A percentile compares a stretch with the other conserved stretches of the same genome.
phyloP scores from a whole-genome alignment of 2,113 vertebrate species.

The Cavia aperea region DNA sequence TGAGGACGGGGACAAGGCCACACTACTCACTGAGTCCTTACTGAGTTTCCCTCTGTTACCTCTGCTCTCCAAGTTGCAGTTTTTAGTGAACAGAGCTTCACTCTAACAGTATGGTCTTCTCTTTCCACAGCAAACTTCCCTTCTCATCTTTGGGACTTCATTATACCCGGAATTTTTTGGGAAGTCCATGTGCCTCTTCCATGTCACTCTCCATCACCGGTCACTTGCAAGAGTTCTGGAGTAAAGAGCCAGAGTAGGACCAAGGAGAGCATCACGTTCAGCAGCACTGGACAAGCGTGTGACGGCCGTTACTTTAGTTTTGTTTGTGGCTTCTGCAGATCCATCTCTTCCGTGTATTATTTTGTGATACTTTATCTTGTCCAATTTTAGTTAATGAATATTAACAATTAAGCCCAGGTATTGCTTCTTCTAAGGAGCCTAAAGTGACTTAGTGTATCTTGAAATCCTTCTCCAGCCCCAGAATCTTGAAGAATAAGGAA shows the following conservation, averaged over 20 bases:
- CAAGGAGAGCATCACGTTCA: background rate
- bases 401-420: background rate
- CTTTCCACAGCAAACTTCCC: background rate
- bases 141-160: background rate
- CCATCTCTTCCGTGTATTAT: background rate
- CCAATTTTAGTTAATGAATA: slow-evolving; percentile 10
- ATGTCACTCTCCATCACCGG: background rate
- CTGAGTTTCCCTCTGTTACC: background rate
- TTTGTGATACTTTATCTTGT: slow-evolving; percentile 9
- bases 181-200: background rate
- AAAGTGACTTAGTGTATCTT: background rate
- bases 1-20: background rate
- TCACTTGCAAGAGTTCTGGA: background rate
- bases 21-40: background rate
- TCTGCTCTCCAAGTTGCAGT: background rate
- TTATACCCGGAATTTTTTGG: background rate
- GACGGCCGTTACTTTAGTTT: background rate
- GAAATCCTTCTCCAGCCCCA: background rate
- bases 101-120: background rate
- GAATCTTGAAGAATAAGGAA: background rate
- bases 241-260: background rate
- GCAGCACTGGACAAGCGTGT: background rate
- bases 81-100: background rate
- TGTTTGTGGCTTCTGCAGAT: background rate
- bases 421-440: background rate